Evolutionary conservation across 2,113 vertebrate species (phyloP).

Genomic region (Nyctibius bracteatus): DNA sequence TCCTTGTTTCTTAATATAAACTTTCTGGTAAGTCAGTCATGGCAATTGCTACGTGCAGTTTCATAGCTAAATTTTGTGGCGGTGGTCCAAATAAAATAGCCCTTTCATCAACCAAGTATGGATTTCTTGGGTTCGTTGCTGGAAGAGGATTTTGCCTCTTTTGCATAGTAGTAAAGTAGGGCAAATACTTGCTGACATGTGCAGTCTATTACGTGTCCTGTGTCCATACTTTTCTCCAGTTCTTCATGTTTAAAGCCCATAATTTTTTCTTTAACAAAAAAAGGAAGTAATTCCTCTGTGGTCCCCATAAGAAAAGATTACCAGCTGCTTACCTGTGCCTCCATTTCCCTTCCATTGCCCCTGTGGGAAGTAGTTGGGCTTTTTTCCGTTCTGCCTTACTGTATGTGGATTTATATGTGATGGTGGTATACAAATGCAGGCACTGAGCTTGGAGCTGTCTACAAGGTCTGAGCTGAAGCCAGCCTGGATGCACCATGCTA

Average conservation of each 20-base stretch:
- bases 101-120: neutral
- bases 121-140: neutral
- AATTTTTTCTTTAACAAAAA: neutral
- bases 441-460: neutral
- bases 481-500: neutral
- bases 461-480: neutral
- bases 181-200: neutral
- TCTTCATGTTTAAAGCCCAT: neutral
- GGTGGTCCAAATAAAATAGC: neutral
- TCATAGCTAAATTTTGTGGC: neutral
- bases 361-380: neutral
- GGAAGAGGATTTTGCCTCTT: neutral
- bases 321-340: neutral
- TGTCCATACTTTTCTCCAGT: neutral
- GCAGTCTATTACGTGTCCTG: neutral
- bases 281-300: neutral
- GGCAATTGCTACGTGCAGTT: neutral
- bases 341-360: neutral
- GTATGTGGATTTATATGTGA: fast-evolving
- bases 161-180: fast-evolving
- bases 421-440: neutral
- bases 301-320: neutral
- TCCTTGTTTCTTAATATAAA: neutral
- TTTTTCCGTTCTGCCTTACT: neutral
- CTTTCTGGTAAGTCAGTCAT: neutral